Evolutionary conservation across 2,797 vertebrate genomes (phyloP), one percentile per base, ranked within the genome.

Genomic region (Echeneis naucrates): DNA sequence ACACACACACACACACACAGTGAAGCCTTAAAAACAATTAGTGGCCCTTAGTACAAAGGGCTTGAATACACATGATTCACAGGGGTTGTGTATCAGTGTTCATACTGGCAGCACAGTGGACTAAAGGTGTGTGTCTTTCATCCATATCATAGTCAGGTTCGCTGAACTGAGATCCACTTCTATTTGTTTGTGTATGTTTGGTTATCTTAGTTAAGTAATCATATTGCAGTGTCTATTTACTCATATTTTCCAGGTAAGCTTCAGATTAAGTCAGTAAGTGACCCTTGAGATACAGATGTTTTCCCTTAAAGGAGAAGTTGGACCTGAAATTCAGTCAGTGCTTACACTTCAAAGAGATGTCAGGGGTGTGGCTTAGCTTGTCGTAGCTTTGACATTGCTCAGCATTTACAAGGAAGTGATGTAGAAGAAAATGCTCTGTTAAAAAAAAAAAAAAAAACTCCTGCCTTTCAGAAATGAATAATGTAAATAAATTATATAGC

Each of bases 1-100:
- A 84, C 83, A 51, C 74, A 80, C 32, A 81, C 69, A 64, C 51
- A 72, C 62, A 57, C 48, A 38, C 62, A 68, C 79, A 81, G 75
- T 61, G 66, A 93, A 89, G 93, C 93, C 93, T 94, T 94, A 92
- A 92, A 83, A 55, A 88, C 54, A 53, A 67, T 80, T n/a, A 35
- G 74, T 79, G 81, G 80, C 80, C 82, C 75, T 87, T 57, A 56
- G 71, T 75, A 17, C 30, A 19, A 88, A 92, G 87, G 89, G 89
- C 87, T 91, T 57, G 59, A 84, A 79, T 76, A 67, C 77, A 77
- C 58, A 57, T 65, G 52, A 57, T 54, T 45, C 14, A 42, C 74
- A 24, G 77, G 26, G 48, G 37, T 5, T 72, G 64, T 75, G 33
- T 55, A 17, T 3, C 16, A 13, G 13, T 16, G 21, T 48, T 55